Evolutionary conservation across 2,113 vertebrate genomes (phyloP).

Genomic region (Zosterops hypoxanthus): DNA sequence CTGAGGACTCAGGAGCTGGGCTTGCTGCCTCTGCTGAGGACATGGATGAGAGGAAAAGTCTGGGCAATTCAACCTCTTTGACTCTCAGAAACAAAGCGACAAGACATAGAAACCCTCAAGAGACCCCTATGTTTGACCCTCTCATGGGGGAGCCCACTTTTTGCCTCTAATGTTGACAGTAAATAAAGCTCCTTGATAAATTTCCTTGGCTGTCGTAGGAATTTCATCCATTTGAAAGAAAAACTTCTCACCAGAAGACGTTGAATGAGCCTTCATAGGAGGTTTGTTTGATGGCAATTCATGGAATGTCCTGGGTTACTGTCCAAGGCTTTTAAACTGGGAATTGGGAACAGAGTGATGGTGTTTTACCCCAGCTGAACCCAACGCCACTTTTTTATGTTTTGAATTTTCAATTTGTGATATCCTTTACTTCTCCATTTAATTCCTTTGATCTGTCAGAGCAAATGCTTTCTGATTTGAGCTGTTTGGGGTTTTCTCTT

Average conservation of each 20-base stretch:
- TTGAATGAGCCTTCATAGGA: rapidly evolving
- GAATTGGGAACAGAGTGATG: not conserved
- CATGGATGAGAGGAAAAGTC: not conserved
- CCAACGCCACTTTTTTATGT: rapidly evolving
- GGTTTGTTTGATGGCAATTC: not conserved
- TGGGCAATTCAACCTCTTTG: not conserved
- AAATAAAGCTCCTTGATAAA: not conserved
- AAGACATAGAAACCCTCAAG: not conserved
- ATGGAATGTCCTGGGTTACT: not conserved
- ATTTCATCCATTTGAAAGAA: not conserved
- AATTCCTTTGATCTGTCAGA: not conserved
- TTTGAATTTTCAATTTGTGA: not conserved
- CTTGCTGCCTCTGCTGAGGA: not conserved
- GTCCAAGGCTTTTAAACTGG: not conserved
- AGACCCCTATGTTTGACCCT: not conserved
- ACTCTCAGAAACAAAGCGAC: not conserved
- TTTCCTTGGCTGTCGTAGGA: not conserved
- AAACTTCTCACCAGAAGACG: rapidly evolving
- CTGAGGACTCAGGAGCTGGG: not conserved
- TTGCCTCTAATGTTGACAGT: not conserved
- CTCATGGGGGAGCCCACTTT: not conserved
- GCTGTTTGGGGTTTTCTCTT: not conserved
- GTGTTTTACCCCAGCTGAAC: not conserved
- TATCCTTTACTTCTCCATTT: not conserved
- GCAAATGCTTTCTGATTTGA: not conserved